Conservation (phyloP, 2,797 vertebrate species). For the Syndactyla subalaris region DNA sequence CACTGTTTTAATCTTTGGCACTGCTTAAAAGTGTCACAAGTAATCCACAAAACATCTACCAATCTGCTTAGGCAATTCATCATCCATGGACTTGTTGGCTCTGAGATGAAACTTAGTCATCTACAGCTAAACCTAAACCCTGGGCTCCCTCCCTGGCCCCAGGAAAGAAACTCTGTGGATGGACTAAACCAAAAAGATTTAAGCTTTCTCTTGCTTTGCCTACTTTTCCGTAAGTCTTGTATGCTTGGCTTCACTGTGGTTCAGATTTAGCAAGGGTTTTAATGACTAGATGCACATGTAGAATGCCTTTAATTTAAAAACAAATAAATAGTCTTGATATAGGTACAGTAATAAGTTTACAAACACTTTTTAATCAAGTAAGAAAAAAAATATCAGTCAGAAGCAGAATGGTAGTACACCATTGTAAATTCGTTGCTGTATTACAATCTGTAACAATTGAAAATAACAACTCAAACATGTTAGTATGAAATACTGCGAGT, state of each 20-base stretch:
- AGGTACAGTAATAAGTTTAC: neutral
- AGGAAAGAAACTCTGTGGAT: constrained; percentile 5
- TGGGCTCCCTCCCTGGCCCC: neutral
- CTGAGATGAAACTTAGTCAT: neutral
- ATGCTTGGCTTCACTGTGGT: neutral
- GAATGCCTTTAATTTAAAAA: neutral
- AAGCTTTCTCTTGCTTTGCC: neutral
- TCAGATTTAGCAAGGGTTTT: neutral
- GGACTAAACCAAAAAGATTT: neutral
- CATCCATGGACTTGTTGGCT: neutral
- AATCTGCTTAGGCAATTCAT: neutral
- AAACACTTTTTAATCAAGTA: neutral
- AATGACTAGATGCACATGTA: neutral
- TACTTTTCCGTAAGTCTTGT: neutral
- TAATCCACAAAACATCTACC: neutral
- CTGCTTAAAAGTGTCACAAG: neutral
- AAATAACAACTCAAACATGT: neutral
- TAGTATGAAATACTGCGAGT: neutral
- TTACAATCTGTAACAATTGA: neutral
- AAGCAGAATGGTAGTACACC: neutral
- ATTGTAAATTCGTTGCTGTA: neutral
- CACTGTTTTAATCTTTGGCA: neutral
- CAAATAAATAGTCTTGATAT: neutral
- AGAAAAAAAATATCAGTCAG: neutral
- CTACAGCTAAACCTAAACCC: neutral